Evolutionary conservation across 2,797 vertebrate genomes (phyloP).

Genomic region (Molossus alvarezi): DNA sequence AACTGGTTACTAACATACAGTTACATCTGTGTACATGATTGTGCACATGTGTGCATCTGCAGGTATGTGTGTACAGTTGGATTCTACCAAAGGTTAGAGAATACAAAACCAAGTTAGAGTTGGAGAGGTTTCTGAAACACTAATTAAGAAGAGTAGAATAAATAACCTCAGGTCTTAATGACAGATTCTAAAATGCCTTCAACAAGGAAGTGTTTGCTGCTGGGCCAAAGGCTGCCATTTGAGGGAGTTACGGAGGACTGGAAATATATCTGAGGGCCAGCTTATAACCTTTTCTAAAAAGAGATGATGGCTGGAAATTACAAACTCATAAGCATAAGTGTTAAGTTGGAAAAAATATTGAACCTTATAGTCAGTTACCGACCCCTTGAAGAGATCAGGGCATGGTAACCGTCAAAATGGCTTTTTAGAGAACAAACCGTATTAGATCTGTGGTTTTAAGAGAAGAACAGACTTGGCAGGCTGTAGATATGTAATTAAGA

Average conservation of each 20-base stretch:
- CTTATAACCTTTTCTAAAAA: neutral
- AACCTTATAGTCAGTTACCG: neutral
- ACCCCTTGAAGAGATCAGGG: slow-evolving; percentile 8
- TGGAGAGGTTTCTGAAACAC: slow-evolving; percentile 54
- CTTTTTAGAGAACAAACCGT: slow-evolving; percentile 33
- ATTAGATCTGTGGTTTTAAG: neutral
- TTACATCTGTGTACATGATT: accelerated
- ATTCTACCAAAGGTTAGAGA: neutral
- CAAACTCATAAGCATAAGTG: slow-evolving; percentile 15
- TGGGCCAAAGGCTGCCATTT: neutral
- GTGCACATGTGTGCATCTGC: neutral
- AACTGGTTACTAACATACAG: neutral
- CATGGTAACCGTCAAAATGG: neutral
- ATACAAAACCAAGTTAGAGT: slow-evolving; percentile 41
- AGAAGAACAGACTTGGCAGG: neutral
- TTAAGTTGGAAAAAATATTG: slow-evolving; percentile 35
- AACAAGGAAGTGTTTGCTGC: neutral
- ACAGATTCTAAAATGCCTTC: slow-evolving; percentile 55
- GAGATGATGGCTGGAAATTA: slow-evolving; percentile 40
- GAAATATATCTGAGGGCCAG: neutral
- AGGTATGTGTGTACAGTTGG: neutral
- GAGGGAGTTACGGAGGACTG: neutral
- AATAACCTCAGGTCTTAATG: slow-evolving; percentile 38
- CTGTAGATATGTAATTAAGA: slow-evolving; percentile 21
- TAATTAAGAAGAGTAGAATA: slow-evolving; percentile 47